phyloP scores from a whole-genome alignment of 2,797 vertebrate species.

The Cryptoprocta ferox region DNA sequence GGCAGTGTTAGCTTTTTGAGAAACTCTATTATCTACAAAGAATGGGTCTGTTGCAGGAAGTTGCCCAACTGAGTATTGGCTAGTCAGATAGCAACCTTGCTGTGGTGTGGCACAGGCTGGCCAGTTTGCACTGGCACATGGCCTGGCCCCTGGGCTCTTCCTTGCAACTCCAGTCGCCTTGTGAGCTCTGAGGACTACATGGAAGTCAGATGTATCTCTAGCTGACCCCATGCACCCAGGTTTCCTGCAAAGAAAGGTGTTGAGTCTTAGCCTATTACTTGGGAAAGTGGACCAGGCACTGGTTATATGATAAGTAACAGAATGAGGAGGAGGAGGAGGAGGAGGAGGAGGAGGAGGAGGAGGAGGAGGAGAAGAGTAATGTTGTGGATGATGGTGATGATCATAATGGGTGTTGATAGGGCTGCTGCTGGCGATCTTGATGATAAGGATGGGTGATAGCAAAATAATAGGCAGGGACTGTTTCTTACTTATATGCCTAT shows the following conservation, averaged over 20 bases:
- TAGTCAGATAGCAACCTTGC: background rate
- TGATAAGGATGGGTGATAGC: background rate
- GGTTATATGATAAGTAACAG: background rate
- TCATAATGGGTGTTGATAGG: background rate
- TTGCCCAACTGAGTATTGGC: background rate
- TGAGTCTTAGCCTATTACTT: background rate
- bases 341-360: background rate
- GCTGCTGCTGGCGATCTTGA: background rate
- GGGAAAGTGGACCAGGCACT: background rate
- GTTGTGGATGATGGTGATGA: background rate
- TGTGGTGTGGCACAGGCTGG: background rate
- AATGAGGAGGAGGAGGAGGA: background rate
- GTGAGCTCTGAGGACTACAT: background rate
- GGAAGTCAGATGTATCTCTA: background rate
- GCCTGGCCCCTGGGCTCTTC: background rate
- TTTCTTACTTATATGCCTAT: background rate
- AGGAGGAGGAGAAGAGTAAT: background rate
- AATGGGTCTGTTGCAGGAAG: background rate
- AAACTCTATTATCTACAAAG: background rate
- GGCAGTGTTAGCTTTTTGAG: background rate
- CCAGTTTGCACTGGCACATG: background rate
- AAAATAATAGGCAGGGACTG: background rate
- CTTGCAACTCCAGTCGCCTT: background rate
- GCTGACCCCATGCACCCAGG: background rate
- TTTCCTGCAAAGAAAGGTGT: slow-evolving; percentile 3